Evolutionary conservation across 2,113 vertebrate species (phyloP), one percentile per base, ranked within the genome.

Genomic region (Turnix velox): DNA sequence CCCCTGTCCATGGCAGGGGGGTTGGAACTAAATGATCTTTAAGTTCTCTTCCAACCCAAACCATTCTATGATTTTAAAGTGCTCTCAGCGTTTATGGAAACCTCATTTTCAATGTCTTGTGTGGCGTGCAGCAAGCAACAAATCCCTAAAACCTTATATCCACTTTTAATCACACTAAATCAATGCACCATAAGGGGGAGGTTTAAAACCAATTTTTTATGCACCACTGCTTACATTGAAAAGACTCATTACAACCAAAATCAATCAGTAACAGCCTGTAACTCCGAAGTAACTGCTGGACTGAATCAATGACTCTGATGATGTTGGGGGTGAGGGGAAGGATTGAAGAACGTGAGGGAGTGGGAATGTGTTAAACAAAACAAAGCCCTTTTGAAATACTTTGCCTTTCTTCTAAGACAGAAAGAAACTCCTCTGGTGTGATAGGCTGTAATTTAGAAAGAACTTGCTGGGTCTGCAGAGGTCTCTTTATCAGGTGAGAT

Each of bases 221-320:
- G 91, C 83, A 43, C 80, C 4, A 0, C 85, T 69, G 88, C 39
- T 76, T 35, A 16, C 69, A 33, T 49, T 35, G 72, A 83, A 83
- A 92, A 81, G 78, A 43, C 69, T 88, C 55, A 49, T 94, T 91
- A 76, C 54, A 68, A 71, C 67, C 82, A 40, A 77, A 52, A 84
- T 93, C 78, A 55, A 93, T 96, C 96, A 94, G 69, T 89, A 39
- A 39, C 23, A 51, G 68, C 76, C 95, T 82, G 69, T 63, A 95
- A 84, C 87, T 83, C 71, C 42, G 12, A 71, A 92, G 82, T 37
- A 79, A 67, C 82, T 94, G 92, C 79, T 14, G 86, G 79, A 46
- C 82, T 65, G 39, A 72, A 88, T 96, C 93, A 49, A 68, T 88
- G 71, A 33, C 5, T 68, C 86, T 82, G 59, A 42, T 67, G 82